A percentile compares a stretch with the other conserved stretches of the same genome.
Conservation (phyloP, 2,888 invertebrate genomes). For the Laothoe populi region DNA sequence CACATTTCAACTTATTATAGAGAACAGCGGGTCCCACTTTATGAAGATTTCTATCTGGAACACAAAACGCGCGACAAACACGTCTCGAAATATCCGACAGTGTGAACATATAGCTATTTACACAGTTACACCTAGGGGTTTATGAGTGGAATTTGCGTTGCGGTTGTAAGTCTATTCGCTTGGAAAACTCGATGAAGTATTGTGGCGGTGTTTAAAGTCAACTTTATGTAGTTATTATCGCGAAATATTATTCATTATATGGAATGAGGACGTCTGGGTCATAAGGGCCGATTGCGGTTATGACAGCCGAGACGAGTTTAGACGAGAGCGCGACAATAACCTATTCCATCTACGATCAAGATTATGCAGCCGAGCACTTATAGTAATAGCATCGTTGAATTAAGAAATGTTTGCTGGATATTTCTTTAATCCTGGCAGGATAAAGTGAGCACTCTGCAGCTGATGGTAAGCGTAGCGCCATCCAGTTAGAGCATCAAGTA, state of each 20-base stretch:
- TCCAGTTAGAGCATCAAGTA: too few relatives aligned
- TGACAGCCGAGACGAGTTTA: slow-evolving; percentile 36
- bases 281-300: slow-evolving; percentile 45
- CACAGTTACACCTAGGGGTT: slow-evolving; percentile 29
- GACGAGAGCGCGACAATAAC: slow-evolving; percentile 25
- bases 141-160: slow-evolving; percentile 44
- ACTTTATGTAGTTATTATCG: slow-evolving; percentile 52
- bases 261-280: slow-evolving; percentile 61
- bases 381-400: slow-evolving; percentile 17
- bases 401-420: not conserved
- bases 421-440: too few relatives aligned
- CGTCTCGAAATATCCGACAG: slow-evolving; percentile 22
- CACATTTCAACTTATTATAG: not conserved
- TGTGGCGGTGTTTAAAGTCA: slow-evolving; percentile 41
- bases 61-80: slow-evolving; percentile 23
- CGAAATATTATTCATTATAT: slow-evolving; percentile 58
- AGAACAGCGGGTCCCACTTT: not conserved
- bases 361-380: slow-evolving; percentile 14
- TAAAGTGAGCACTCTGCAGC: too few relatives aligned
- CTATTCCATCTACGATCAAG: slow-evolving; percentile 23
- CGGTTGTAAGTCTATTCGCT: slow-evolving; percentile 45
- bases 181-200: slow-evolving; percentile 52
- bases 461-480: too few relatives aligned
- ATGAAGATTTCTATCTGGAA: slow-evolving; percentile 18
- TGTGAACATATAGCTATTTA: slow-evolving; percentile 21